Evolutionary conservation across 2,888 invertebrate genomes (phyloP).

Genomic region (Xestia c-nigrum): DNA sequence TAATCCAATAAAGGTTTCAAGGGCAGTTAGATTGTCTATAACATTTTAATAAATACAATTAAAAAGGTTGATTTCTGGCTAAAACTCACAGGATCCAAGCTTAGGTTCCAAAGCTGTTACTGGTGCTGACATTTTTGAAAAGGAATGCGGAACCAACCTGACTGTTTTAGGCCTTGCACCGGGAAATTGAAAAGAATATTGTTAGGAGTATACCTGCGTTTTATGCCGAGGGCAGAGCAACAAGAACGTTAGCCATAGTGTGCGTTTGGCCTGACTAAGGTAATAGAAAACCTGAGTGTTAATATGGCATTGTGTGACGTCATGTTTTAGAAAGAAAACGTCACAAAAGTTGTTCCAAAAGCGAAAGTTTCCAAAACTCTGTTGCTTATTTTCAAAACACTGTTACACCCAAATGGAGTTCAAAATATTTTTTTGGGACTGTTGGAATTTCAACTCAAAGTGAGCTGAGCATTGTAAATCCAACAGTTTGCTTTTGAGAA

Average conservation of each 20-base stretch:
- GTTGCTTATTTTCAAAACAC: not conserved
- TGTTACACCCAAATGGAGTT: not conserved
- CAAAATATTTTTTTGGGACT: not conserved
- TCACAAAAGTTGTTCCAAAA: not conserved
- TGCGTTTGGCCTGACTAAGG: slow-evolving; percentile 34
- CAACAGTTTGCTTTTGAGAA: not conserved
- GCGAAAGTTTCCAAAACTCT: no score
- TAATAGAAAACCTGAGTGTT: not conserved
- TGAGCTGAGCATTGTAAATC: not conserved
- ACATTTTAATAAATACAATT: not conserved
- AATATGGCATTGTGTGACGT: not conserved
- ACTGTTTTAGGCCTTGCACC: not conserved
- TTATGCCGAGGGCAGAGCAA: not conserved
- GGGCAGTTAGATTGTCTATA: not conserved
- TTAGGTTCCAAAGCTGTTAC: not conserved
- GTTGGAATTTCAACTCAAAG: not conserved
- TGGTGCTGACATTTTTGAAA: not conserved
- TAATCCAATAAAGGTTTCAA: not conserved
- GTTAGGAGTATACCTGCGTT: no score
- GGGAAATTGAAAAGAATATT: not conserved
- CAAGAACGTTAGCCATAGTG: slow-evolving; percentile 28
- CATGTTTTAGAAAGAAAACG: not conserved
- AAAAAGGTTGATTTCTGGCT: not conserved
- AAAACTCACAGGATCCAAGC: not conserved
- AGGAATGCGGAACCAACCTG: not conserved